Evolutionary conservation across 2,797 vertebrate genomes (phyloP).

Genomic region (Neomorphus geoffroyi): DNA sequence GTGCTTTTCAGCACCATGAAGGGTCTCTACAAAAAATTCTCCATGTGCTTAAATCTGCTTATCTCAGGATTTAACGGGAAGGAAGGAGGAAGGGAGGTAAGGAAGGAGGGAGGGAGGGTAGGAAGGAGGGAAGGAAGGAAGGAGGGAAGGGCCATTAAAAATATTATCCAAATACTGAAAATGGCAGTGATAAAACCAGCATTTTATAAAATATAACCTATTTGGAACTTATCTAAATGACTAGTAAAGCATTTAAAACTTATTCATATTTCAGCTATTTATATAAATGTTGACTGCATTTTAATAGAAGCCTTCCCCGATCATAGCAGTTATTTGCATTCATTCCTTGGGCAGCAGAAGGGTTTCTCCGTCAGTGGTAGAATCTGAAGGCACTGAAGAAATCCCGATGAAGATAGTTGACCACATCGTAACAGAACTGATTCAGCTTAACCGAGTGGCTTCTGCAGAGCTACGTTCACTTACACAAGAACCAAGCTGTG

Average conservation of each 20-base stretch:
- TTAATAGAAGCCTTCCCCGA: background rate
- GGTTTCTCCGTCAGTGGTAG: background rate
- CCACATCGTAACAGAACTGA: background rate
- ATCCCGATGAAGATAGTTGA: background rate
- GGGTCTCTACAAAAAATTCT: background rate
- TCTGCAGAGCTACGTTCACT: background rate
- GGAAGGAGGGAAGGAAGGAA: background rate
- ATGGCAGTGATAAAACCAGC: background rate
- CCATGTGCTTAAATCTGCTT: accelerated
- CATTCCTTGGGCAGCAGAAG: background rate
- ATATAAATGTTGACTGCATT: background rate
- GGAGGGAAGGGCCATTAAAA: background rate
- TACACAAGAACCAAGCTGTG: background rate
- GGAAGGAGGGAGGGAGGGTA: background rate
- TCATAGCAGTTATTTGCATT: background rate
- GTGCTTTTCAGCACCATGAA: background rate
- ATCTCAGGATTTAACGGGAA: background rate
- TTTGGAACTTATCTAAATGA: background rate
- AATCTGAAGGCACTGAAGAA: background rate
- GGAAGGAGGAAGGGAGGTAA: background rate
- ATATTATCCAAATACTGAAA: background rate
- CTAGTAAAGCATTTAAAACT: background rate
- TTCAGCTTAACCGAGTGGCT: background rate
- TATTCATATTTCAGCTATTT: background rate
- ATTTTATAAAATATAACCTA: background rate